Conservation (phyloP, 2,888 invertebrate genomes). For the Polyommatus icarus region DNA sequence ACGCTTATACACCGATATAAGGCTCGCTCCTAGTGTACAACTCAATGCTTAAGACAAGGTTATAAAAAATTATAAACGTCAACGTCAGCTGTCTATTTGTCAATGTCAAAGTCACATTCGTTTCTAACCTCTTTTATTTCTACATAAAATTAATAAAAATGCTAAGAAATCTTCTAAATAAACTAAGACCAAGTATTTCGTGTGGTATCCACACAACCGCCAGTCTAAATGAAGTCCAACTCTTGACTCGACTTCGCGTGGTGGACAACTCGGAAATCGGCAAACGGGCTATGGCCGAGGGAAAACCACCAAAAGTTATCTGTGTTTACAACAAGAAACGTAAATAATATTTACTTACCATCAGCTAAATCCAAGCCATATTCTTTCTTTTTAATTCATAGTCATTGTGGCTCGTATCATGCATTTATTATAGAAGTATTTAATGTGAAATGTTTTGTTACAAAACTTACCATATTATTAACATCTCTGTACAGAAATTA, state of each 20-base stretch:
- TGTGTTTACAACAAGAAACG: constrained; percentile 93
- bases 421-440: too few relatives aligned
- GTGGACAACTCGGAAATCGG: constrained; percentile 99
- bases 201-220: constrained; percentile 81
- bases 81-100: neutral
- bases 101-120: neutral
- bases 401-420: too few relatives aligned
- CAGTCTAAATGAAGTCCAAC: constrained; percentile 83
- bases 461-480: too few relatives aligned
- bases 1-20: too few relatives aligned
- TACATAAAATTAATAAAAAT: constrained; percentile 48
- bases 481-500: neutral
- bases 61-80: too few relatives aligned
- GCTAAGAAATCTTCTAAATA: constrained; percentile 59
- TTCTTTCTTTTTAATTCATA: too few relatives aligned
- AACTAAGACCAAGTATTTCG: constrained; percentile 46
- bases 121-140: neutral
- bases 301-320: constrained; percentile 95
- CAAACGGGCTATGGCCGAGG: constrained; percentile 95
- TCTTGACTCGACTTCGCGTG: constrained; percentile 89
- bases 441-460: too few relatives aligned
- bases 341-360: constrained; percentile 47
- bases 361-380: neutral
- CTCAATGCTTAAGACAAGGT: too few relatives aligned
- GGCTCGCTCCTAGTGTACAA: too few relatives aligned